A percentile compares a stretch with the other conserved stretches of the same genome.
These are phyloP conservation scores for Formicarius rufipectus DNA, from an alignment of 2,113 vertebrate genomes.

Conservation along the genomic window DNA sequence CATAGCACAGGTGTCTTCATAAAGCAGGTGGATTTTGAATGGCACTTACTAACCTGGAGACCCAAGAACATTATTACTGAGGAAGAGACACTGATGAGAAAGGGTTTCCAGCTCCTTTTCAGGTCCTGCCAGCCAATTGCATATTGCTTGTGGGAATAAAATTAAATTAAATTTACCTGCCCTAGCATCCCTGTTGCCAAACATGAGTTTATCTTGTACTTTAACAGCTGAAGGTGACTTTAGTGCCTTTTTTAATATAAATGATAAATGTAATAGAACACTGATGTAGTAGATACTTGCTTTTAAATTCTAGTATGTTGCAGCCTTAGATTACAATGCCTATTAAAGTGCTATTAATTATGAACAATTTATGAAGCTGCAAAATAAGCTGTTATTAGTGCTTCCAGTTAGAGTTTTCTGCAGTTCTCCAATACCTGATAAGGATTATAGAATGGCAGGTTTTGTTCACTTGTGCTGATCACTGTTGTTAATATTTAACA, in stretches of 20 bases:
- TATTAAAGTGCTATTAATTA: background rate
- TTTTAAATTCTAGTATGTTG: background rate
- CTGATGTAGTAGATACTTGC: background rate
- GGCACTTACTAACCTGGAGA: background rate
- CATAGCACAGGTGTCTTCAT: background rate
- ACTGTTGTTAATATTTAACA: background rate
- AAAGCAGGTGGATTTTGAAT: background rate
- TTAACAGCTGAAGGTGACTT: background rate
- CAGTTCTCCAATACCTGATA: background rate
- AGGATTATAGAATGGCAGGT: fast-evolving
- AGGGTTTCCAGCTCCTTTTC: background rate
- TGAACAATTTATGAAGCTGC: background rate
- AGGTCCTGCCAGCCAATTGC: background rate
- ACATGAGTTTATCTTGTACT: background rate
- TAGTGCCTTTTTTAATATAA: background rate
- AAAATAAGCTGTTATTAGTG: background rate
- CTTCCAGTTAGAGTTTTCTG: background rate
- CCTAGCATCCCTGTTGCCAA: background rate
- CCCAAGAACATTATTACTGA: background rate
- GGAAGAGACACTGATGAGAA: fast-evolving
- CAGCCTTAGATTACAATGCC: background rate
- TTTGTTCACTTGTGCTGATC: background rate
- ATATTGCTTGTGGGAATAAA: background rate
- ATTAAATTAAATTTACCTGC: background rate
- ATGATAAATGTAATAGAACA: background rate